Base-by-base conservation (phyloP, 2,797 vertebrate species). In the Basileuterus tristriatus region DNA sequence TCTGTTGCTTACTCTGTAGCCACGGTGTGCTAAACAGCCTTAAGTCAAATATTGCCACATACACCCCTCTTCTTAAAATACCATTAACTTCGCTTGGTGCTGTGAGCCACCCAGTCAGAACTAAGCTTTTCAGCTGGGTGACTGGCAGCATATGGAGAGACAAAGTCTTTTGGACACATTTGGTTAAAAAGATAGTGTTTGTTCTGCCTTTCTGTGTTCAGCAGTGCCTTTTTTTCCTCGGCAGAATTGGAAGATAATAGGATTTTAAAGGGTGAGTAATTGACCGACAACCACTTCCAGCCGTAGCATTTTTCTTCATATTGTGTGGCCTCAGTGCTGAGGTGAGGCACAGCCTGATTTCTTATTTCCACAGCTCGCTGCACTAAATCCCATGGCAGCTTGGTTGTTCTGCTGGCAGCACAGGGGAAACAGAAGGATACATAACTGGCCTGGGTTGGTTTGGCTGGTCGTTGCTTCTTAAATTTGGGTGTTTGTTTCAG, bases 191-290 rank as follows among this genome's bases (percentile, higher is more conserved):
- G 69, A 59, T 80, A 76, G 79, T 75, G 81, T 92, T 96, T 93
- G 82, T 87, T 89, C 94, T 96, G 95, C 83, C 55, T 94, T 76
- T 76, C 93, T 90, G 39, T 95, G 91, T 91, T 96, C 83, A 89
- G 81, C 68, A 41, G 68, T 85, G 89, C 60, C 59, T 94, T 92
- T 93, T 94, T 89, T 89, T 37, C 83, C 86, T 89, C 1, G 0
- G 36, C 79, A 94, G 79, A 96, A 94, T 89, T 94, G 89, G 91
- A 96, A 92, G 93, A 96, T 96, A 97, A 96, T 96, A 94, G 96
- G 90, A 96, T 96, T 96, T 94, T 96, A 95, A 97, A 95, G 94
- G 92, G 91, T 93, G 96, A 97, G 91, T 95, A 96, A 95, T 96
- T 97, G 94, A 96, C 93, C 47, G 74, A 89, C 9, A 87, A 92